Evolutionary conservation across 2,888 invertebrate genomes (phyloP), one percentile per base, ranked within the genome.

Genomic region (Drosophila ustulata): DNA sequence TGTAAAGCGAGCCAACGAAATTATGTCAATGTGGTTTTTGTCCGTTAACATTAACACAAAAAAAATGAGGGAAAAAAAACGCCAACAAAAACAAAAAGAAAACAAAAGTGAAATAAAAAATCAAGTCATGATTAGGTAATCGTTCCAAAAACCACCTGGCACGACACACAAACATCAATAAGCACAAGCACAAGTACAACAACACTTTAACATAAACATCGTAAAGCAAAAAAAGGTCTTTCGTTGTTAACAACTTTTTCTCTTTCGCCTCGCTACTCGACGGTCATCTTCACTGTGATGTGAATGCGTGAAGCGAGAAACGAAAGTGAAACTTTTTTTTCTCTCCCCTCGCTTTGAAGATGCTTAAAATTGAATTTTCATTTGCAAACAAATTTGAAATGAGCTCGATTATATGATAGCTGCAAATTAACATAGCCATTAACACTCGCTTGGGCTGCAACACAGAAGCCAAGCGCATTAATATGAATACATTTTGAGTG

Each of bases 61-160:
- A 51, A 37, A 47, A 37, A n/a, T 37, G 37, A 11, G n/a, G 37
- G 11, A n/a, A 37, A 37, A 37, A 37, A 37, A 37, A 37, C 37
- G 11, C 11, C 34, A 34, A 34, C n/a, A 34, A 23, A 63, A 39
- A 50, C 23, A 39, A 57, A 76, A 72, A 58, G 59, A 68, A 65
- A 76, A 67, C 64, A 64, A 62, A 72, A 72, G 46, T 49, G 59
- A 75, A 58, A 51, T 66, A 76, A 78, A 76, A 77, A 80, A 71
- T 78, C 78, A 80, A 82, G 78, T 83, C 83, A 83, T 74, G 88
- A 85, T 84, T 84, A 78, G 80, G 78, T 84, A 87, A 84, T 78
- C 83, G 85, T 84, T 82, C 88, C 88, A 73, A 87, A 83, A 78
- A 65, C 71, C 73, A 87, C 82, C 82, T 82, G 77, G 74, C 85